Conservation (phyloP, 2,113 vertebrate genomes). For the Brachyistius frenatus region DNA sequence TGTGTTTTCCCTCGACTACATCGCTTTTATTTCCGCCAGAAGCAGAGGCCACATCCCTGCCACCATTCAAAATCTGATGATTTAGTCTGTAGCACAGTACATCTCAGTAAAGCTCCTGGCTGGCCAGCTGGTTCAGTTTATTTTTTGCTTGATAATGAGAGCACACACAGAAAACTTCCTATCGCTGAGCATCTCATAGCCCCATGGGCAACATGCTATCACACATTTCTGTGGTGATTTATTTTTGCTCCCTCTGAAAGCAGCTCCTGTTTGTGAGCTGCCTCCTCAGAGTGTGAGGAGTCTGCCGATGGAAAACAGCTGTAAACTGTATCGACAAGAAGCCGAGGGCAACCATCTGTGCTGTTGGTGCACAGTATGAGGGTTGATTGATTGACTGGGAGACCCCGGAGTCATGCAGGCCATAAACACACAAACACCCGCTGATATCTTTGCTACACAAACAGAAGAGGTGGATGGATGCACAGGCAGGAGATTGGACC, state of each 20-base stretch:
- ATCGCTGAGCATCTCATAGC: slow-evolving; percentile 44
- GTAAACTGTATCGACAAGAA: slow-evolving; percentile 70
- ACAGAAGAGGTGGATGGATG: slow-evolving; percentile 41
- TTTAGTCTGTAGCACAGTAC: slow-evolving; percentile 52
- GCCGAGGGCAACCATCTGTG: slow-evolving; percentile 59
- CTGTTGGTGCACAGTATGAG: slow-evolving; percentile 50
- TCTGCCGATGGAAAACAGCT: slow-evolving; percentile 64
- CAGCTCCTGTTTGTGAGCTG: slow-evolving; percentile 45
- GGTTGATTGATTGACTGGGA: slow-evolving; percentile 69
- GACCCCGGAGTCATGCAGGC: slow-evolving; percentile 56
- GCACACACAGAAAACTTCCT: slow-evolving; percentile 49
- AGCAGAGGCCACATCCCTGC: slow-evolving; percentile 24
- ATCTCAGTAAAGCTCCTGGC: slow-evolving; percentile 48
- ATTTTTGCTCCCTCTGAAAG: slow-evolving; percentile 66
- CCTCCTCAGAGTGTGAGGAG: slow-evolving; percentile 23
- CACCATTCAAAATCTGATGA: slow-evolving; percentile 55
- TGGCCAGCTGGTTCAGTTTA: slow-evolving; percentile 62
- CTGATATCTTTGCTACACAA: slow-evolving; percentile 52
- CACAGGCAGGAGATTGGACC: slow-evolving; percentile 27
- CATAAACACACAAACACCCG: slow-evolving; percentile 57
- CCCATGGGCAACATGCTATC: slow-evolving; percentile 55
- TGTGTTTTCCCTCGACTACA: slow-evolving; percentile 17
- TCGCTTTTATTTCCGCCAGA: slow-evolving; percentile 46
- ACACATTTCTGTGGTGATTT: slow-evolving; percentile 69
- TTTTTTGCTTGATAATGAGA: slow-evolving; percentile 69